Conservation (phyloP, 2,888 invertebrate species). For the Acanthococcus lagerstroemiae region DNA sequence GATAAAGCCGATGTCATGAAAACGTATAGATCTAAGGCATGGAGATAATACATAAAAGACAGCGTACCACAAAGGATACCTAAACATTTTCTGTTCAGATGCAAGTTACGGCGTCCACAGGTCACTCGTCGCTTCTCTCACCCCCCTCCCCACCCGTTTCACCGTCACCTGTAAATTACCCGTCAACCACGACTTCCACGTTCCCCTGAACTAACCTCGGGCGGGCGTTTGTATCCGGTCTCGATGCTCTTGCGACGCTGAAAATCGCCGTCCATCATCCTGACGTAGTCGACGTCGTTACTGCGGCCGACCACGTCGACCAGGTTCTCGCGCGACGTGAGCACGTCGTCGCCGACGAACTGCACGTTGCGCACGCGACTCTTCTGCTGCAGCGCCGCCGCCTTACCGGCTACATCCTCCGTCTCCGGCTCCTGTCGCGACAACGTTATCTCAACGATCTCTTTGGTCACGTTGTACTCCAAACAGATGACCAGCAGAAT, state of each 20-base stretch:
- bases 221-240: slow-evolving; percentile 20
- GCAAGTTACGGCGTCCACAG: too few relatives aligned
- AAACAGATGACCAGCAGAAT: slow-evolving; percentile 45
- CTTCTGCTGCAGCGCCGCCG: neutral
- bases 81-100: too few relatives aligned
- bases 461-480: slow-evolving; percentile 41
- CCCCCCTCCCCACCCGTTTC: too few relatives aligned
- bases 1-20: too few relatives aligned
- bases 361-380: slow-evolving; percentile 19
- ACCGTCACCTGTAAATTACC: too few relatives aligned
- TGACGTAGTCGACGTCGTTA: neutral
- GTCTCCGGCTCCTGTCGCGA: slow-evolving; percentile 13
- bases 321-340: slow-evolving; percentile 1
- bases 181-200: too few relatives aligned
- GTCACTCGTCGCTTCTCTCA: too few relatives aligned
- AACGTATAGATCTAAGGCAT: too few relatives aligned
- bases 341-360: slow-evolving; percentile 4
- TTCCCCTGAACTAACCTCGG: too few relatives aligned
- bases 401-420: neutral
- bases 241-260: slow-evolving; percentile 22
- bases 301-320: slow-evolving; percentile 16
- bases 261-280: slow-evolving; percentile 7
- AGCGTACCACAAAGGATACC: too few relatives aligned
- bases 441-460: slow-evolving; percentile 17
- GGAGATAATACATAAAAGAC: too few relatives aligned